phyloP scores from a whole-genome alignment of 2,797 vertebrate species.

The Danio jaintianensis region DNA sequence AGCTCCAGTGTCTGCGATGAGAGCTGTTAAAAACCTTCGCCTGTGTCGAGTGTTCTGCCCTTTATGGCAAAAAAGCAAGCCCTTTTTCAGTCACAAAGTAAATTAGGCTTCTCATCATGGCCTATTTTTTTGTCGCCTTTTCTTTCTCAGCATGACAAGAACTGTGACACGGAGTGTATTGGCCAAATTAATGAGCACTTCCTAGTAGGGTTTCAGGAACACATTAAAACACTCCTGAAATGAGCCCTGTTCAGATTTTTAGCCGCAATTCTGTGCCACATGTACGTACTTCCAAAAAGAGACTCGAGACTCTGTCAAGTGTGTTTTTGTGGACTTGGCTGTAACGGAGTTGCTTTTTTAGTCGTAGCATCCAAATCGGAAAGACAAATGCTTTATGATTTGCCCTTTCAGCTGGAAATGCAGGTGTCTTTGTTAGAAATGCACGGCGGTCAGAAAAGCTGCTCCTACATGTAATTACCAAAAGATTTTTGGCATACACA shows the following conservation, averaged over 20 bases:
- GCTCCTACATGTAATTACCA: slow-evolving; percentile 70
- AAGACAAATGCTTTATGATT: slow-evolving; percentile 68
- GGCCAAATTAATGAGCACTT: slow-evolving; percentile 64
- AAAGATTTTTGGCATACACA: slow-evolving; percentile 62
- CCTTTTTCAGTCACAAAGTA: slow-evolving; percentile 53
- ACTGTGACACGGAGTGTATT: slow-evolving; percentile 60
- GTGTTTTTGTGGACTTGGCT: slow-evolving; percentile 41
- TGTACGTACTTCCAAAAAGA: slow-evolving; percentile 4
- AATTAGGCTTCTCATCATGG: slow-evolving; percentile 59
- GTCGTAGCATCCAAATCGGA: slow-evolving; percentile 64
- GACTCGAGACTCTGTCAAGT: slow-evolving; percentile 34
- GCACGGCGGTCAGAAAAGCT: slow-evolving; percentile 61
- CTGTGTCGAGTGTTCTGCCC: slow-evolving; percentile 45
- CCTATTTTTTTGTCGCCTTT: slow-evolving; percentile 32
- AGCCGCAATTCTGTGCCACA: slow-evolving; percentile 28
- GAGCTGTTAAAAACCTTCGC: slow-evolving; percentile 51
- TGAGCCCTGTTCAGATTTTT: slow-evolving; percentile 38
- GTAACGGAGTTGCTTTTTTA: slow-evolving; percentile 43
- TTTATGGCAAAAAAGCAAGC: slow-evolving; percentile 46
- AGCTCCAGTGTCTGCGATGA: slow-evolving; percentile 38
- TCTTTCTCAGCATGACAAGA: slow-evolving; percentile 59
- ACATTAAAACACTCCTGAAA: slow-evolving; percentile 58
- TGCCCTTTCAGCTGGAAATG: slow-evolving; percentile 68
- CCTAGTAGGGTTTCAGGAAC: slow-evolving; percentile 57
- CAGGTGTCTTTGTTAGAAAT: slow-evolving; percentile 72